These are phyloP conservation scores for Glomeris maerens DNA, from an alignment of 1,140 invertebrate species.

Conservation along the genomic window DNA sequence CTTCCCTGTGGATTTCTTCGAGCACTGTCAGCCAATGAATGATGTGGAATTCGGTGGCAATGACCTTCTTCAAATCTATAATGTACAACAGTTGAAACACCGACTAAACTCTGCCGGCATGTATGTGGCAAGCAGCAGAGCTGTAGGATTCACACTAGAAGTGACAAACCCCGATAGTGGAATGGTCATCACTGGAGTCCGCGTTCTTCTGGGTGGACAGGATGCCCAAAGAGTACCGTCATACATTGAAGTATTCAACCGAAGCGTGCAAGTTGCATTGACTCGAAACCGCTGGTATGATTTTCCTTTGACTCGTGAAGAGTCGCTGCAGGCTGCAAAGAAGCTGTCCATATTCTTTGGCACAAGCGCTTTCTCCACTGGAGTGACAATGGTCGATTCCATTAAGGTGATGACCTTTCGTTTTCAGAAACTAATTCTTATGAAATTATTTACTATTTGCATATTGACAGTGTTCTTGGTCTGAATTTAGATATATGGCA, in stretches of 20 bases:
- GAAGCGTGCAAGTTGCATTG: conserved; percentile 57
- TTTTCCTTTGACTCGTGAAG: conserved; percentile 82
- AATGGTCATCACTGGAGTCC: conserved; percentile 62
- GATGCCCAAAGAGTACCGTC: conserved; percentile 67
- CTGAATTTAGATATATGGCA: conserved; percentile 69
- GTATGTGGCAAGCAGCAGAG: conserved; percentile 77
- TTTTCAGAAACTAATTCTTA: conserved; percentile 9
- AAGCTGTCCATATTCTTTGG: conserved; percentile 80
- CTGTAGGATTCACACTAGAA: conserved; percentile 75
- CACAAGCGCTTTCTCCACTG: conserved; percentile 66
- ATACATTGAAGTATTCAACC: conserved; percentile 69
- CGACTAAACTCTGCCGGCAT: conserved; percentile 76
- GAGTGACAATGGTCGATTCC: conserved; percentile 82
- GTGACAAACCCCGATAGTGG: conserved; percentile 73
- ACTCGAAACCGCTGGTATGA: conserved; percentile 84
- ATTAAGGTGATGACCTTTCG: conserved; percentile 58
- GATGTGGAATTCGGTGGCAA: conserved; percentile 93
- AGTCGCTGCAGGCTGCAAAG: conserved; percentile 84
- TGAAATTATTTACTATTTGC: conserved; percentile 8
- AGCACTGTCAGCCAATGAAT: conserved; percentile 76
- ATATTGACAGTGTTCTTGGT: no score
- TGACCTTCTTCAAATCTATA: conserved; percentile 89
- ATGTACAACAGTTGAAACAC: conserved; percentile 83
- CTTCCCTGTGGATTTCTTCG: conserved; percentile 94
- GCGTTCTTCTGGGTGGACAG: conserved; percentile 73